Evolutionary conservation across 1,140 invertebrate species (phyloP).

Genomic region (Bombus vancouverensis): DNA sequence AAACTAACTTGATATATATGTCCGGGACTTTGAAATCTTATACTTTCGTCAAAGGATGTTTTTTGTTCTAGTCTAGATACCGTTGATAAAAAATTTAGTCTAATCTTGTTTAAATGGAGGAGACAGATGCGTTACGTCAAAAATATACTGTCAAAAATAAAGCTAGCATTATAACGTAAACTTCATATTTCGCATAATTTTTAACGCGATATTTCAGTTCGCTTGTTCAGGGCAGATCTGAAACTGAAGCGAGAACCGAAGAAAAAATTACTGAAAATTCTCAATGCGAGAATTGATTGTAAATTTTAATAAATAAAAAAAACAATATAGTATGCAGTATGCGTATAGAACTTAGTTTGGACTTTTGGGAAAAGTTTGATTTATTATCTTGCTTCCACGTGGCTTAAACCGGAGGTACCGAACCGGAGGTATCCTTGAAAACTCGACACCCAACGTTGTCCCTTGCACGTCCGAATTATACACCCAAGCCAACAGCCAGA

Average conservation of each 20-base stretch:
- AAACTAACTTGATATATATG: background rate
- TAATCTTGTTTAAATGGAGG: background rate
- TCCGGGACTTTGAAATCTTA: background rate
- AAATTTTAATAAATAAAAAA: too few species aligned
- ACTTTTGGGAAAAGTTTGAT: constrained; percentile 24
- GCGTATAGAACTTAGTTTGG: accelerated
- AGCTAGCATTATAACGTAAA: too few species aligned
- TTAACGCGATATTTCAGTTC: too few species aligned
- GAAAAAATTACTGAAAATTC: too few species aligned
- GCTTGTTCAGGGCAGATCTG: too few species aligned
- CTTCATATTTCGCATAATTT: too few species aligned
- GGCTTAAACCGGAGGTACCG: background rate
- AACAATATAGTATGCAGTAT: accelerated
- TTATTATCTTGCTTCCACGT: constrained; percentile 20
- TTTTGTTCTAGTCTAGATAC: background rate
- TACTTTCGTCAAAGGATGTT: background rate
- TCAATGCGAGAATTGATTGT: too few species aligned
- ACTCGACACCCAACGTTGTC: constrained; percentile 21
- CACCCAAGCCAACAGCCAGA: constrained; percentile 32
- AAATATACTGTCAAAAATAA: too few species aligned
- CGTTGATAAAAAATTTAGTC: background rate
- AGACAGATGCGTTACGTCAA: too few species aligned
- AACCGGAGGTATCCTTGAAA: background rate
- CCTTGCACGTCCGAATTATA: constrained; percentile 34
- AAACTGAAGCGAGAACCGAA: too few species aligned